A percentile compares a stretch with the other conserved stretches of the same genome.
These are phyloP conservation scores for Heliconius sara DNA, from an alignment of 2,888 invertebrate genomes.

Conservation along the genomic window DNA sequence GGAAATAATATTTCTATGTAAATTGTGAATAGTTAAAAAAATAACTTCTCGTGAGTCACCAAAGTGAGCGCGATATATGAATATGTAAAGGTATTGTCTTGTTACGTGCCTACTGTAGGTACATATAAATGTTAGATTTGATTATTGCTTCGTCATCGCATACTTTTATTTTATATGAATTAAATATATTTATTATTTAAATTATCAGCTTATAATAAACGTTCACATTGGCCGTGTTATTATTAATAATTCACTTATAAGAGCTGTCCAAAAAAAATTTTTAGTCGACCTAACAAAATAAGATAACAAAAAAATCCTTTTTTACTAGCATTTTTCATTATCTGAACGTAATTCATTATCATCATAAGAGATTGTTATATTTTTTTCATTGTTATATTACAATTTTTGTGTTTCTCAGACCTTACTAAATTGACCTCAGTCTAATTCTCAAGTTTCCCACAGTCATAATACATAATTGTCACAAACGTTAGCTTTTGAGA, in stretches of 20 bases:
- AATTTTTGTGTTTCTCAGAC: background rate
- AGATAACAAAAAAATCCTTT: too few relatives aligned
- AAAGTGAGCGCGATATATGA: conserved; percentile 1
- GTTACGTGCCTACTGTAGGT: background rate
- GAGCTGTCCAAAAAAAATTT: too few relatives aligned
- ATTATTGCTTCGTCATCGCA: background rate
- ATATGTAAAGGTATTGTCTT: conserved; percentile 24
- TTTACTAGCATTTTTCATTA: too few relatives aligned
- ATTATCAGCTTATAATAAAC: too few relatives aligned
- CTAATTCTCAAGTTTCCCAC: background rate
- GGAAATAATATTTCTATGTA: background rate
- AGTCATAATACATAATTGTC: background rate
- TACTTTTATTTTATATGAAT: background rate
- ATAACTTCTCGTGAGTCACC: background rate
- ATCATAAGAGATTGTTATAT: background rate
- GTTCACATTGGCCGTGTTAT: too few relatives aligned
- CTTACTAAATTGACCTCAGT: background rate
- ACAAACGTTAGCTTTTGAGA: background rate
- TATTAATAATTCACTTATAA: too few relatives aligned
- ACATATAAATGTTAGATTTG: background rate
- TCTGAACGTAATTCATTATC: background rate
- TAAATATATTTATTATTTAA: background rate
- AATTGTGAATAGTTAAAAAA: background rate
- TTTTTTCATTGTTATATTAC: background rate
- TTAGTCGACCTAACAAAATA: too few relatives aligned